These are phyloP conservation scores for Leptopilina syphax DNA, from an alignment of 2,888 invertebrate genomes.

Conservation along the genomic window DNA sequence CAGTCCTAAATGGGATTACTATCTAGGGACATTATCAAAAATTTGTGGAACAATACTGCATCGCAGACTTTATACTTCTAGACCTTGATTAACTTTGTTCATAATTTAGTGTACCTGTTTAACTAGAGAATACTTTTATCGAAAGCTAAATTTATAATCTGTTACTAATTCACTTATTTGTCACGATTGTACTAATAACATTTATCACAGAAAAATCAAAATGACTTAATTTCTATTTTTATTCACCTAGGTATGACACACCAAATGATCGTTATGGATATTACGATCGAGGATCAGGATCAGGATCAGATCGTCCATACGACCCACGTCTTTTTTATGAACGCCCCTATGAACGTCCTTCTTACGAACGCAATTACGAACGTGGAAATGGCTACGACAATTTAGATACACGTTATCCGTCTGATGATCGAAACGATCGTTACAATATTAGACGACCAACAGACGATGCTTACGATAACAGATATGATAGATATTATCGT, in stretches of 20 bases:
- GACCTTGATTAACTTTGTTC: too few relatives aligned
- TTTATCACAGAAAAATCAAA: too few relatives aligned
- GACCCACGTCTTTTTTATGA: slow-evolving; percentile 39
- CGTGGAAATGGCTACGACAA: slow-evolving; percentile 71
- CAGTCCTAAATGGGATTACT: too few relatives aligned
- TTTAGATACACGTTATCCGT: slow-evolving; percentile 62
- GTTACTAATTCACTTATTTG: too few relatives aligned
- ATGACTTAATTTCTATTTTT: too few relatives aligned
- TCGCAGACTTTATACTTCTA: too few relatives aligned
- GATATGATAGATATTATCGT: slow-evolving; percentile 68
- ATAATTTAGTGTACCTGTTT: too few relatives aligned
- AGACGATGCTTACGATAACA: slow-evolving; percentile 61
- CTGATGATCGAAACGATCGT: slow-evolving; percentile 63
- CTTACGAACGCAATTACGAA: slow-evolving; percentile 61
- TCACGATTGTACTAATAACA: too few relatives aligned
- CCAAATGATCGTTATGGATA: slow-evolving; percentile 63
- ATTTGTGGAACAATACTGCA: too few relatives aligned
- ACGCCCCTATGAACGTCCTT: slow-evolving; percentile 58
- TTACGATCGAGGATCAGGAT: slow-evolving; percentile 51
- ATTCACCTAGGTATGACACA: slow-evolving; percentile 60
- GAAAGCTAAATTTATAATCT: too few relatives aligned
- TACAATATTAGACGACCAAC: slow-evolving; percentile 56
- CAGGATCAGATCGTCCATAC: slow-evolving; percentile 16
- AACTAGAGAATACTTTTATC: too few relatives aligned
- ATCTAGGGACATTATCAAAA: too few relatives aligned